Conservation (phyloP, 2,797 vertebrate species). For the Paedocypris micromegethes region DNA sequence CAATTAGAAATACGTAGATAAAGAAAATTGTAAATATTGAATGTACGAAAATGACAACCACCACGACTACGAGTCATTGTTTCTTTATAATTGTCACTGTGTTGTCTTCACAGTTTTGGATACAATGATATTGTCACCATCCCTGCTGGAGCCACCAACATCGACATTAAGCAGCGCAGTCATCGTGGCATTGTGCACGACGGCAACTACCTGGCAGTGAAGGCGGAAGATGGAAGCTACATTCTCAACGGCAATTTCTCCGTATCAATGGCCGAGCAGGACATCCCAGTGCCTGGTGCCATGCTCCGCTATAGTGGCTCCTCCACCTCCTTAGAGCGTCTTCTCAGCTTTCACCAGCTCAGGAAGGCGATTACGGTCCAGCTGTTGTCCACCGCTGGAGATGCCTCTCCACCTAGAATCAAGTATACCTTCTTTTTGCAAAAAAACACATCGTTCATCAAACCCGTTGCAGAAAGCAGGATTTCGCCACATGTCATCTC, state of each 20-base stretch:
- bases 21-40: too few relatives aligned
- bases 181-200: slow-evolving; percentile 82
- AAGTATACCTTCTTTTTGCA: slow-evolving; percentile 94
- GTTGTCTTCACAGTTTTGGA: slow-evolving; percentile 72
- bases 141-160: slow-evolving; percentile 87
- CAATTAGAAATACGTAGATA: too few relatives aligned
- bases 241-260: slow-evolving; percentile 92
- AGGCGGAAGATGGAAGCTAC: slow-evolving; percentile 73
- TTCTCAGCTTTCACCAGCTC: slow-evolving; percentile 87
- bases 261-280: slow-evolving; percentile 88
- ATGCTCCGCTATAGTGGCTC: slow-evolving; percentile 93
- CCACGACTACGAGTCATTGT: background rate
- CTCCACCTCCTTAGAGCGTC: slow-evolving; percentile 85
- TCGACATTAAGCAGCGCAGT: slow-evolving; percentile 93
- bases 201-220: slow-evolving; percentile 88
- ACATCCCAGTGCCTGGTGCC: slow-evolving; percentile 83
- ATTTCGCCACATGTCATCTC: slow-evolving; percentile 73
- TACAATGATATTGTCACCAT: slow-evolving; percentile 93
- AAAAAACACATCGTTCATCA: slow-evolving; percentile 72
- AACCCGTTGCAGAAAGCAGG: slow-evolving; percentile 68
- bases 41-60: too few relatives aligned
- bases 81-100: background rate
- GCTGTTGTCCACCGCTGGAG: slow-evolving; percentile 77
- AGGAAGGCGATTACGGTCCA: slow-evolving; percentile 81
- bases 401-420: slow-evolving; percentile 79